A percentile compares a stretch with the other conserved stretches of the same genome.
Conservation (phyloP, 2,113 vertebrate genomes). For the Antigone vipio region DNA sequence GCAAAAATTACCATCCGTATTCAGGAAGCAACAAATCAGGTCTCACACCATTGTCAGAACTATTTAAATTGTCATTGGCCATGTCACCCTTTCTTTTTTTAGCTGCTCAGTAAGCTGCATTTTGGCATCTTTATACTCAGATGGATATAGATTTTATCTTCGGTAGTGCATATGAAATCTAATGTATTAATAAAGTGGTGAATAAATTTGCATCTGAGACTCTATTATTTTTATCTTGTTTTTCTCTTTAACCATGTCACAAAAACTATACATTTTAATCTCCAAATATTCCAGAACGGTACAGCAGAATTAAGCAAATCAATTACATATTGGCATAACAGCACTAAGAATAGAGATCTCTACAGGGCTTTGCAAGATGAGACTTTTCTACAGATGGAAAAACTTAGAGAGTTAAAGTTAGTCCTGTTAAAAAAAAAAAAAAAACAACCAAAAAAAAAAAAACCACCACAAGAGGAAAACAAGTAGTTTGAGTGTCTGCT, state of each 20-base stretch:
- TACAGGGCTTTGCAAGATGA: constrained; percentile 1
- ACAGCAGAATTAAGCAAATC: constrained; percentile 26
- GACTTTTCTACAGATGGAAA: constrained; percentile 47
- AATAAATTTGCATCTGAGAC: constrained; percentile 37
- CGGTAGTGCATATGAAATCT: not conserved
- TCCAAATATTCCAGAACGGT: not conserved
- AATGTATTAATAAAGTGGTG: constrained; percentile 24
- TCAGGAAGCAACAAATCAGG: constrained; percentile 41
- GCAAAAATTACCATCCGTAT: not conserved
- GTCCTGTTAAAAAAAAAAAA: constrained; percentile 10
- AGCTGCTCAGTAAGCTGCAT: not conserved
- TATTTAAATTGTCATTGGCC: constrained; percentile 23
- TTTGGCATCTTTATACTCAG: constrained; percentile 17
- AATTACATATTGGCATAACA: constrained; percentile 7
- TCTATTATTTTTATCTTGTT: constrained; percentile 55
- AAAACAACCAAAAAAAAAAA: not conserved
- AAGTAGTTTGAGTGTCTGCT: constrained; percentile 12
- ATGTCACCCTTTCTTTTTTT: constrained; percentile 1
- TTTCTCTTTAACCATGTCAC: constrained; percentile 47
- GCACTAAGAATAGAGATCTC: constrained; percentile 34
- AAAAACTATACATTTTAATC: constrained; percentile 1
- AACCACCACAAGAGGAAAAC: not conserved
- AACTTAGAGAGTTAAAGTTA: constrained; percentile 46
- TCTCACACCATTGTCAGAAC: not conserved
- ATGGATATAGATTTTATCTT: constrained; percentile 6